Evolutionary conservation across 2,888 invertebrate genomes (phyloP).

Genomic region (Eupithecia dodoneata): DNA sequence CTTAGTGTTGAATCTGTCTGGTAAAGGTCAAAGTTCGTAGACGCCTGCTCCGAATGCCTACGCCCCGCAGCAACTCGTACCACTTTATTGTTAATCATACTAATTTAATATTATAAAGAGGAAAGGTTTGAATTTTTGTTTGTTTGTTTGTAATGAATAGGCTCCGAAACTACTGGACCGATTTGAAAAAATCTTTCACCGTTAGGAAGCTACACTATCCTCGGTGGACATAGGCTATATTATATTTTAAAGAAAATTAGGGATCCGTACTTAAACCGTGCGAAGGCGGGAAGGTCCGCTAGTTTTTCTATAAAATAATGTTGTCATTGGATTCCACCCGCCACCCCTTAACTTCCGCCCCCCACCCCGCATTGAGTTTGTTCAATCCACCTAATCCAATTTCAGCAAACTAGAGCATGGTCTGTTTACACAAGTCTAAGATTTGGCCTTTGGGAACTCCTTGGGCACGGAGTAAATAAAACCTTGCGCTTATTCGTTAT

Average conservation of each 20-base stretch:
- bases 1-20: background rate
- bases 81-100: constrained; percentile 14
- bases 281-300: too few species aligned
- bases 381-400: constrained; percentile 7
- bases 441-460: background rate
- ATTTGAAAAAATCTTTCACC: too few species aligned
- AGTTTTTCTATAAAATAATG: background rate
- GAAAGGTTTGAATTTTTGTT: too few species aligned
- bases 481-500: background rate
- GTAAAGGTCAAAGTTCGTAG: constrained; percentile 20
- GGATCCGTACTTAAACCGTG: too few species aligned
- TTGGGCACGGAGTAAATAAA: background rate
- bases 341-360: background rate
- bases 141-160: too few species aligned
- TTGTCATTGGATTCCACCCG: background rate
- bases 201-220: too few species aligned
- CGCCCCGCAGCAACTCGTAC: constrained; percentile 13
- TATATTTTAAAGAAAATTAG: too few species aligned
- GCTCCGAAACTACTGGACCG: too few species aligned
- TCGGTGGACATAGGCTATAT: too few species aligned
- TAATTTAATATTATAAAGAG: too few species aligned
- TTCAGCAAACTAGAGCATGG: background rate
- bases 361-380: background rate
- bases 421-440: constrained; percentile 1
- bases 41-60: constrained; percentile 16